Percentiles rank a stretch among this genome's conserved stretches.
Evolutionary conservation across 2,888 invertebrate species (phyloP).

Genomic region (Diploptera punctata): DNA sequence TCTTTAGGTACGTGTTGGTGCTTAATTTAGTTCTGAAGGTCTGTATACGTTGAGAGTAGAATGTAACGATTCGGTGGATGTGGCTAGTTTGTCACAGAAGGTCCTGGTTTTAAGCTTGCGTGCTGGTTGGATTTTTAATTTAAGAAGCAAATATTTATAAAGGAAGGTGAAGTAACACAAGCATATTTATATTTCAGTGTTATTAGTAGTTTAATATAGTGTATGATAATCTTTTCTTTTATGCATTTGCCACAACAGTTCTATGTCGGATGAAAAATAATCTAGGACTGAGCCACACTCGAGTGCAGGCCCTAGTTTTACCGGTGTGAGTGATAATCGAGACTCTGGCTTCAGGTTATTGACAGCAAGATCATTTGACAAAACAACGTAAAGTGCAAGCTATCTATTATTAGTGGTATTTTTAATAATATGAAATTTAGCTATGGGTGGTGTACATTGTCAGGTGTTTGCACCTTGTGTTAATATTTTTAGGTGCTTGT

Average conservation of each 20-base stretch:
- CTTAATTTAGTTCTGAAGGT: background rate
- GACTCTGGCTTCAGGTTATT: slow-evolving; percentile 35
- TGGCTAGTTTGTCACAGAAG: slow-evolving; percentile 43
- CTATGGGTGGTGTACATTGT: background rate
- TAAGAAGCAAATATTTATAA: background rate
- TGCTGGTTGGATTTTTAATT: background rate
- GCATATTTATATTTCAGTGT: background rate
- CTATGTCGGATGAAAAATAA: slow-evolving; percentile 3
- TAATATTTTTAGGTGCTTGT: background rate
- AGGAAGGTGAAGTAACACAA: background rate
- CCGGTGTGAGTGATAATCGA: slow-evolving; percentile 35
- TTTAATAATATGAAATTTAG: background rate
- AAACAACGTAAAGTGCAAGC: background rate
- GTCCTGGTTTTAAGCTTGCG: slow-evolving; percentile 8
- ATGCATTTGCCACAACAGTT: background rate
- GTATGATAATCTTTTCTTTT: background rate
- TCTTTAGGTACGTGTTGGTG: background rate
- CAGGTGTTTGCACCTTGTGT: background rate
- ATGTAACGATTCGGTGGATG: slow-evolving; percentile 37
- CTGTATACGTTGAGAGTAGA: background rate
- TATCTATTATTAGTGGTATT: background rate
- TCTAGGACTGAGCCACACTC: background rate
- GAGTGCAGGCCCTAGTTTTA: slow-evolving; percentile 20
- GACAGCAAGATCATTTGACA: slow-evolving; percentile 16
- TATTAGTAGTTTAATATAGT: background rate